phyloP scores from a whole-genome alignment of 2,113 vertebrate genomes.

The Tragelaphus strepsiceros region DNA sequence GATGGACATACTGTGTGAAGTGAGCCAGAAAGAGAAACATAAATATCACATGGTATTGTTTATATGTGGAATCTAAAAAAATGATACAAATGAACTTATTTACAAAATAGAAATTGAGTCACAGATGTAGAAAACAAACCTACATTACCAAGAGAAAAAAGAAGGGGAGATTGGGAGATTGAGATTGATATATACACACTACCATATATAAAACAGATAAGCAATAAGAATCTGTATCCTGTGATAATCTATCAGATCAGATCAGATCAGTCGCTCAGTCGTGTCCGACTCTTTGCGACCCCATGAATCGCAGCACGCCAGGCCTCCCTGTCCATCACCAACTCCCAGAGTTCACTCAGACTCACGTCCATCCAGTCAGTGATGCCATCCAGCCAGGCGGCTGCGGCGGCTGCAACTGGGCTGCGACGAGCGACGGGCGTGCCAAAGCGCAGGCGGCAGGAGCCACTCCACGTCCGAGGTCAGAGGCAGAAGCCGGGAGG shows the following conservation, averaged over 20 bases:
- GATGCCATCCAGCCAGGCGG: no score
- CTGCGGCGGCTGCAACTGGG: no score
- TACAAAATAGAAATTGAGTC: not conserved
- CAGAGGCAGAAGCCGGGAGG: no score
- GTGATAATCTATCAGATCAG: not conserved
- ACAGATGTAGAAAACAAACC: not conserved
- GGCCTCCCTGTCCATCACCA: no score
- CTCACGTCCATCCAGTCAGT: no score
- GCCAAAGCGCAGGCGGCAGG: no score
- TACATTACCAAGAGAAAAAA: not conserved
- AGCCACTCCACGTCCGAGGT: no score
- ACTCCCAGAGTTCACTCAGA: no score
- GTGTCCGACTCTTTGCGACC: no score
- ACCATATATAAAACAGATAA: not conserved
- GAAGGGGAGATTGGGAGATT: not conserved
- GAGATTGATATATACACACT: not conserved
- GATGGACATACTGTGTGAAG: not conserved
- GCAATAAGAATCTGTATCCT: not conserved
- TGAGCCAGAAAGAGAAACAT: not conserved
- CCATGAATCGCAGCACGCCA: no score
- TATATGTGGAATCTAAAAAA: not conserved
- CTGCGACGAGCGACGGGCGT: no score
- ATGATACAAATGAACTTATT: not conserved
- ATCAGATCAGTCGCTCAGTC: no score
- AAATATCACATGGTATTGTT: not conserved